phyloP scores from a whole-genome alignment of 2,797 vertebrate species.

The Choloepus didactylus region DNA sequence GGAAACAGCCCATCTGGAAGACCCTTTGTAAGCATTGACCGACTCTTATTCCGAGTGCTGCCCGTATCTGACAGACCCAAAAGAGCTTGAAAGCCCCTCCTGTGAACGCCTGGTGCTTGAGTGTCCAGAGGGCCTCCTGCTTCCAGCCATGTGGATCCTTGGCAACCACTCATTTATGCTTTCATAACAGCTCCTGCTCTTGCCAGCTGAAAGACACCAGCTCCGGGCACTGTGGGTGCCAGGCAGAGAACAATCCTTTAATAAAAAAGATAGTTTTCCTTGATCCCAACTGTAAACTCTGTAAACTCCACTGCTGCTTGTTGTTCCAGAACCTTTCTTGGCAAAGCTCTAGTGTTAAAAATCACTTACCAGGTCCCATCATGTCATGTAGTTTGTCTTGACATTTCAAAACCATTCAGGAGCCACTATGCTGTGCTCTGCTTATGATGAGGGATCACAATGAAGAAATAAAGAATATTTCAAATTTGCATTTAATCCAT shows the following conservation, averaged over 20 bases:
- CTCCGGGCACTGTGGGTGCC: background rate
- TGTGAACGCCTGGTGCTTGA: background rate
- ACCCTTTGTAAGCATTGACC: accelerated
- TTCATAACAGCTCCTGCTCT: background rate
- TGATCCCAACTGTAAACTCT: background rate
- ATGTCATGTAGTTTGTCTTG: background rate
- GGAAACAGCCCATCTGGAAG: background rate
- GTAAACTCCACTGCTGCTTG: background rate
- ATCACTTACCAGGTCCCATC: background rate
- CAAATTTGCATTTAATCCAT: background rate
- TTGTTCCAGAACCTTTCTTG: background rate
- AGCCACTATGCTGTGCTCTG: background rate
- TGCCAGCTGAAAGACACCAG: background rate
- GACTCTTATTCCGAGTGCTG: background rate
- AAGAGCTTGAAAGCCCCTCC: background rate
- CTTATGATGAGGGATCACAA: background rate
- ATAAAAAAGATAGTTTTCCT: background rate
- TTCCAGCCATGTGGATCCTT: background rate
- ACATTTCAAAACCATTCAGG: background rate
- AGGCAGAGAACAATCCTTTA: background rate
- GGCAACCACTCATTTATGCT: background rate
- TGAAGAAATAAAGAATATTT: conserved; percentile 1
- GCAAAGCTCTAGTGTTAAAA: background rate
- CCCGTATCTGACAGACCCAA: background rate
- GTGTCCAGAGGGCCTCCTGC: background rate